These are phyloP conservation scores for Perizoma flavofasciatum DNA, from an alignment of 2,888 invertebrate genomes.

Conservation along the genomic window DNA sequence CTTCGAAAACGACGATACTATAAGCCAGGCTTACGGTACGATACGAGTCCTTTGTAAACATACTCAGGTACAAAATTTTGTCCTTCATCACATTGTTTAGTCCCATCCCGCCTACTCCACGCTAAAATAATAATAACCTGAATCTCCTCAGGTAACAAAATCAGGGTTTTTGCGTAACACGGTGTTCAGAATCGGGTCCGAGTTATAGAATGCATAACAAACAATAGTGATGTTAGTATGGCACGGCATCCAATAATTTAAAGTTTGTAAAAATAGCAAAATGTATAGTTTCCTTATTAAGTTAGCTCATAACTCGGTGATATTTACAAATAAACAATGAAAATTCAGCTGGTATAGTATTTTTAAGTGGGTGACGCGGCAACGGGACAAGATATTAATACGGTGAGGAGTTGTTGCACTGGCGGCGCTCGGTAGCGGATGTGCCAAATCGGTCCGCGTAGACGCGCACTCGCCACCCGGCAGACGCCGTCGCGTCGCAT, in stretches of 20 bases:
- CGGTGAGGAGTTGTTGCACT: conserved; percentile 57
- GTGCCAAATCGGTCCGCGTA: conserved; percentile 80
- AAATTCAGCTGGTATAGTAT: conserved; percentile 44
- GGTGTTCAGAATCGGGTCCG: conserved; percentile 63
- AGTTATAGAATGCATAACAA: conserved; percentile 63
- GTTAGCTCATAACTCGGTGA: conserved; percentile 38
- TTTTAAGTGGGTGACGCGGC: conserved; percentile 49
- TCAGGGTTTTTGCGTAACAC: conserved; percentile 73
- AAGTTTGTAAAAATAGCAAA: conserved; percentile 23
- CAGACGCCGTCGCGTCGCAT: conserved; percentile 77
- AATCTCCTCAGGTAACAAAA: conserved; percentile 71
- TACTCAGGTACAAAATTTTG: conserved; percentile 73
- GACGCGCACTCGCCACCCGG: conserved; percentile 70
- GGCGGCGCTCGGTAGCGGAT: conserved; percentile 75
- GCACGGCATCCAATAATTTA: conserved; percentile 41
- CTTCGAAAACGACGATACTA: conserved; percentile 35
- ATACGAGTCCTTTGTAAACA: conserved; percentile 72
- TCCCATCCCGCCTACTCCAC: conserved; percentile 68
- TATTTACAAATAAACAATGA: conserved; percentile 45
- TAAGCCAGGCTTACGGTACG: conserved; percentile 43
- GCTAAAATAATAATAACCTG: conserved; percentile 67
- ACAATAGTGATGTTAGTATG: conserved; percentile 61
- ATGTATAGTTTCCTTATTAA: conserved; percentile 43
- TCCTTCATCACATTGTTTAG: conserved; percentile 61
- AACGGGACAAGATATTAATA: conserved; percentile 71